Conservation (phyloP, 2,888 invertebrate species). For the Drosophila fulvimacula region DNA sequence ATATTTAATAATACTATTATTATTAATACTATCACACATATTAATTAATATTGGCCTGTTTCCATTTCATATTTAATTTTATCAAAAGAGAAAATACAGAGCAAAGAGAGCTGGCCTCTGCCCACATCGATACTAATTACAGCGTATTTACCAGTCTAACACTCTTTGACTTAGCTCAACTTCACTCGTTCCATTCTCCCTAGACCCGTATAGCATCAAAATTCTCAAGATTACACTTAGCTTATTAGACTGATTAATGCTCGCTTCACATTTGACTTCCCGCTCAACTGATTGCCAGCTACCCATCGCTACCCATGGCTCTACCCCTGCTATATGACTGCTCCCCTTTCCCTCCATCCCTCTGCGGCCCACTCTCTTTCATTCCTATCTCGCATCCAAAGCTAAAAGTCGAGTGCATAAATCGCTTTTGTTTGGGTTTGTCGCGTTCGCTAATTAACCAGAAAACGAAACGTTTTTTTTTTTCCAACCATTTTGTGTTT, state of each 20-base stretch:
- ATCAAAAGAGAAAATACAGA: neutral
- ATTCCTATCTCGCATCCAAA: neutral
- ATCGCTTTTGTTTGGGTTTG: slow-evolving; percentile 75
- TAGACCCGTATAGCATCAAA: neutral
- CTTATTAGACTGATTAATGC: slow-evolving; percentile 48
- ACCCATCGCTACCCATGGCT: too few species aligned
- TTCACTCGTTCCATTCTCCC: neutral
- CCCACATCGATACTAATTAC: too few species aligned
- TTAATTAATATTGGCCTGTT: too few species aligned
- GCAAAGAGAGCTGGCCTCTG: too few species aligned
- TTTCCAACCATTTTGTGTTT: slow-evolving; percentile 8
- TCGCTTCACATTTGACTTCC: slow-evolving; percentile 26
- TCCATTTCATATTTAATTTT: neutral
- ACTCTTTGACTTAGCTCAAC: neutral
- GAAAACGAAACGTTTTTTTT: slow-evolving; percentile 60
- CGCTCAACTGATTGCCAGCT: slow-evolving; percentile 27
- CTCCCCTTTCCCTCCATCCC: neutral
- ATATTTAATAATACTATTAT: too few species aligned
- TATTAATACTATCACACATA: too few species aligned
- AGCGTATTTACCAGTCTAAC: neutral
- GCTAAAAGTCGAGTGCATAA: slow-evolving; percentile 57
- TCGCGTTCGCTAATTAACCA: slow-evolving; percentile 75
- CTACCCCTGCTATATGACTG: neutral
- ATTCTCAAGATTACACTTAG: slow-evolving; percentile 28
- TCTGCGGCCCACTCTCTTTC: neutral